Evolutionary conservation across 2,888 invertebrate genomes (phyloP), one percentile per base, ranked within the genome.

Genomic region (Cyaniris semiargus): DNA sequence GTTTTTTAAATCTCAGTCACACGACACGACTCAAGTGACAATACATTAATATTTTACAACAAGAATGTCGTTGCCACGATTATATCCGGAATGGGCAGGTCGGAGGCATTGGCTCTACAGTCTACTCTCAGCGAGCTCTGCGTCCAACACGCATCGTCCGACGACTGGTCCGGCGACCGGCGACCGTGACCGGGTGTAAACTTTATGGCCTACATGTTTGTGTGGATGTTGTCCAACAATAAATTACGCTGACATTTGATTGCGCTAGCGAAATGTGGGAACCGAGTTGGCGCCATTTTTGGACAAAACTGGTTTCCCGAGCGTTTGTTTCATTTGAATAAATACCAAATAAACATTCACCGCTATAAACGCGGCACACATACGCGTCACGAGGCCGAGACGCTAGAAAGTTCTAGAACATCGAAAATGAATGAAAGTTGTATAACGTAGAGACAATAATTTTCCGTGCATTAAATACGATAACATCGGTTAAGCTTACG

Each of bases 271-370:
- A 66, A 34, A 72, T 21, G 44, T 72, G 72, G 72, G 72, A 38
- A 72, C 21, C 21, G 38, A 44, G 44, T 72, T 72, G 44, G 72
- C 72, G 72, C 72, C 72, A 44, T 72, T 72, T 72, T 72, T 44
- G 38, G 38, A 15, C 23, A 44, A 23, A 72, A 38, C 72, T 21
- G 72, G 38, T 72, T 38, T 38, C 13, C 2, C 27, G 66, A 18
- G 66, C 27, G 66, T 66, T 66, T 23, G 60, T 66, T 31, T 66
- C 0, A 66, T 66, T 66, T 66, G 27, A 66, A 66, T 66, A 66
- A 66, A 66, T 66, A 31, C 66, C 66, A 66, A 66, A 66, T 66
- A 66, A 66, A 66, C 6, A 66, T 66, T 66, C 27, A 31, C 66
- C 13, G 66, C 66, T 31, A 27, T 13, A 27, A 15, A 66, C 66